Evolutionary conservation across 2,113 vertebrate species (phyloP).

Genomic region (Gallinago paraguaiae): DNA sequence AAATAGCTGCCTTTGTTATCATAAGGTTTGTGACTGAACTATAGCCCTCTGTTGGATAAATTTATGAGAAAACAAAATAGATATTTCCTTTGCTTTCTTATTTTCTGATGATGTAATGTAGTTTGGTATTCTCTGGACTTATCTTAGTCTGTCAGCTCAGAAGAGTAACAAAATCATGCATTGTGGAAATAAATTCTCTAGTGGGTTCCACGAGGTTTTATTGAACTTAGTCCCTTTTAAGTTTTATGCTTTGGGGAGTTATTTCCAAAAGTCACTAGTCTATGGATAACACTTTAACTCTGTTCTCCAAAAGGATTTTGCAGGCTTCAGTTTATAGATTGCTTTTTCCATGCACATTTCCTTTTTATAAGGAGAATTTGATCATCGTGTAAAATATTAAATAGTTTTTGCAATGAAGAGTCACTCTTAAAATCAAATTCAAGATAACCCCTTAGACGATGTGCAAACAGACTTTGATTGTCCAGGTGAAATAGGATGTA

Average conservation of each 20-base stretch:
- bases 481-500: neutral
- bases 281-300: neutral
- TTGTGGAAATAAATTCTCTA: neutral
- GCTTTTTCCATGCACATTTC: rapidly evolving
- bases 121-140: neutral
- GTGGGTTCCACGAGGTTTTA: neutral
- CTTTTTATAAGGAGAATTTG: neutral
- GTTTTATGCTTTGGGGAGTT: neutral
- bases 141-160: neutral
- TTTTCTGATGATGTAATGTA: neutral
- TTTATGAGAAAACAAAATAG: neutral
- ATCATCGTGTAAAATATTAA: neutral
- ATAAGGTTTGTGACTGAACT: neutral
- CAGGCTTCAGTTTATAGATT: neutral
- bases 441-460: neutral
- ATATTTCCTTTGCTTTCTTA: neutral
- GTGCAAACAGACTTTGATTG: neutral
- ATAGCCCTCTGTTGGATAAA: neutral
- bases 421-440: neutral
- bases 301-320: neutral
- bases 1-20: neutral
- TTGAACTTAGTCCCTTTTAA: neutral
- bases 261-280: neutral
- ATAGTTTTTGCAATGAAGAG: neutral
- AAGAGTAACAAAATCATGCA: neutral